Conservation (phyloP, 2,888 invertebrate species). For the Diaprepes abbreviatus region DNA sequence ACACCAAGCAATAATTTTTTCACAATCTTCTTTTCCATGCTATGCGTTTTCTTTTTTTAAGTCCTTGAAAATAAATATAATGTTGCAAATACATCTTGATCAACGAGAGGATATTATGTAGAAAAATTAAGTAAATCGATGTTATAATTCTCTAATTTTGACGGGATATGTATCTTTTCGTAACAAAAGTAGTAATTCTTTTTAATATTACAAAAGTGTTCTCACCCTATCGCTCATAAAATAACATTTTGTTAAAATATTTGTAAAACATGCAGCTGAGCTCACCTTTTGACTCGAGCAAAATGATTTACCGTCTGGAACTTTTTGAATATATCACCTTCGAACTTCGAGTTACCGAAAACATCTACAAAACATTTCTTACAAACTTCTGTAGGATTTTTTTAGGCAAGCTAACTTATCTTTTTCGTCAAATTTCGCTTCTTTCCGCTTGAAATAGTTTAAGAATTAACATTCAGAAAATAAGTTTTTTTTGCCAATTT, state of each 20-base stretch:
- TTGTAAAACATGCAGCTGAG: neutral
- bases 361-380: constrained; percentile 55
- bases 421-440: constrained; percentile 1
- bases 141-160: too few species aligned
- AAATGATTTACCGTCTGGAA: constrained; percentile 10
- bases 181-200: too few species aligned
- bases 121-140: too few species aligned
- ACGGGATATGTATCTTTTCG: too few species aligned
- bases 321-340: constrained; percentile 15
- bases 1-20: too few species aligned
- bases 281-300: constrained; percentile 7
- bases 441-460: neutral
- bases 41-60: too few species aligned
- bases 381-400: constrained; percentile 47
- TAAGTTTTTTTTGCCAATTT: neutral
- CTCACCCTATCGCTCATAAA: too few species aligned
- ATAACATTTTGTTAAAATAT: neutral
- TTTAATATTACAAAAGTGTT: too few species aligned
- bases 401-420: constrained; percentile 14
- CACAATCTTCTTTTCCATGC: too few species aligned
- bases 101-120: too few species aligned
- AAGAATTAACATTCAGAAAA: neutral
- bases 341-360: constrained; percentile 43
- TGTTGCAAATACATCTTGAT: too few species aligned
- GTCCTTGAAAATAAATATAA: too few species aligned